Evolutionary conservation across 2,888 invertebrate genomes (phyloP), one percentile per base, ranked within the genome.

Genomic region (Eubasilissa splendida): DNA sequence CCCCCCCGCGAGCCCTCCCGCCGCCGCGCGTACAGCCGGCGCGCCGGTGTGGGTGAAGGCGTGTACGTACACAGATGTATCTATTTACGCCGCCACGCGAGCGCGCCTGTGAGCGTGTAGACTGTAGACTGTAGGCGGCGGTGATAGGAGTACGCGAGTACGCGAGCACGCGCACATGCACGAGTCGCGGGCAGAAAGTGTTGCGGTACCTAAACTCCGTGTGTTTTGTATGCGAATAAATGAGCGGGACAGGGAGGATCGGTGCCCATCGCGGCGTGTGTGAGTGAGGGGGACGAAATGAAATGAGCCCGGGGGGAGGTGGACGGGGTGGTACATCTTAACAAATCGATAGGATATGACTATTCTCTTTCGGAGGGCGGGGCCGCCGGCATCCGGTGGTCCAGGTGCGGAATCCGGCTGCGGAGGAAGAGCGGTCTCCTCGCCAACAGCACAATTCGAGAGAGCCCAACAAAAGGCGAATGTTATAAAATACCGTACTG

Each of bases 331-430:
- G 83, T 89, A 90, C 90, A 89, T 91, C 91, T 91, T 91, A 90
- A 91, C 91, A 90, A 91, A 91, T 91, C 91, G 91, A 91, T 91
- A 91, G 90, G 90, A 91, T 91, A 90, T 90, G 90, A 91, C 90
- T 90, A 89, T 90, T 90, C 90, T 90, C 89, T 88, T 89, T 88
- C 88, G 87, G 84, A 68, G 75, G 77, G 74, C 84, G 81, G 59
- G 80, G 71, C 66, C 77, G 68, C 50, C 42, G 70, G 71, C 77
- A 53, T 56, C 70, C 71, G 76, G 11, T 59, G 76, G 78, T 86
- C 86, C 86, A 86, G 73, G 77, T 66, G 63, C 42, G 42, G 4
- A 4, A 5, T 0, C 42, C 7, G 4, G 22, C 22, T 22, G 22
- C 22, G 22, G 22, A 22, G 22, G 22, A 22, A 22, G 22, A 22